Evolutionary conservation across 2,888 invertebrate species (phyloP).

Genomic region (Bombylius discolor): DNA sequence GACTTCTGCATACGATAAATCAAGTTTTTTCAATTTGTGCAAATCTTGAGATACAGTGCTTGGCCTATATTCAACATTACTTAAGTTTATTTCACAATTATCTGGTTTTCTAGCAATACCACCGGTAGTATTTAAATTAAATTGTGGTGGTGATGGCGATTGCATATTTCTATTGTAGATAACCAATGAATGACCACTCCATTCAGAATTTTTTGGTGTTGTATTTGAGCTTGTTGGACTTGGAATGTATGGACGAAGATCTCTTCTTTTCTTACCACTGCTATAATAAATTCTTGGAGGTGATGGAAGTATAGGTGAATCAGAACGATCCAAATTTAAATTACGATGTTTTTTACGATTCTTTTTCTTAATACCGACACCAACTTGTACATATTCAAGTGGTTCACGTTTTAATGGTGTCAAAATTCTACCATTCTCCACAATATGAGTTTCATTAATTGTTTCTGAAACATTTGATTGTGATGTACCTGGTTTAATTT

Average conservation of each 20-base stretch:
- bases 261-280: conserved; percentile 42
- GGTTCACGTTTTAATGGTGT: conserved; percentile 59
- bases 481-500: conserved; percentile 17
- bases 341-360: conserved; percentile 53
- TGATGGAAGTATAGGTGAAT: conserved; percentile 54
- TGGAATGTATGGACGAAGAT: conserved; percentile 43
- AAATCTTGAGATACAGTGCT: conserved; percentile 73
- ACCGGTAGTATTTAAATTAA: conserved; percentile 37
- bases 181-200: conserved; percentile 60
- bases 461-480: background rate
- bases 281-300: conserved; percentile 52
- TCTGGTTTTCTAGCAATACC: conserved; percentile 41
- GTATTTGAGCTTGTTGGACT: conserved; percentile 14
- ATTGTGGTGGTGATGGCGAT: conserved; percentile 43
- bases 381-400: conserved; percentile 58
- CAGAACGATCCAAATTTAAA: conserved; percentile 45
- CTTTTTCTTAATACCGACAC: conserved; percentile 54
- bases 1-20: conserved; percentile 76
- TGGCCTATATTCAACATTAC: conserved; percentile 41
- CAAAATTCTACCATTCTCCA: conserved; percentile 39
- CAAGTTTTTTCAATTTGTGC: conserved; percentile 64
- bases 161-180: conserved; percentile 48
- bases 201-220: conserved; percentile 30
- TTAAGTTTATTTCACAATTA: conserved; percentile 21
- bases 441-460: conserved; percentile 19